Percentiles rank a stretch among this genome's conserved stretches.
Evolutionary conservation across 30 jellyfish, hydroid and myxozoan genomes (phyloP).

Genomic region (Turritopsis dohrnii): DNA sequence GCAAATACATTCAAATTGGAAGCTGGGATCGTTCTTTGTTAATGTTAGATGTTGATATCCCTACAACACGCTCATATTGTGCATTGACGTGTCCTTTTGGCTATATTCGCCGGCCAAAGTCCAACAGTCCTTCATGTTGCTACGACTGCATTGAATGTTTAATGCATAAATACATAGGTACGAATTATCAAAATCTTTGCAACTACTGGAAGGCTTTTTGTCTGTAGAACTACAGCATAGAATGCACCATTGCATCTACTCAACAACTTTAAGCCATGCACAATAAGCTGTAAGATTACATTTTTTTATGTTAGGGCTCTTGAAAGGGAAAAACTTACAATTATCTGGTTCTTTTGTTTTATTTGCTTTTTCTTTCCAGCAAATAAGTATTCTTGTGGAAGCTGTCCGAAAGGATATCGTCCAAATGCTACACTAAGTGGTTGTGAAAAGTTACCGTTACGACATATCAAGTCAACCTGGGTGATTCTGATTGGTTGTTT

Average conservation of each 20-base stretch:
- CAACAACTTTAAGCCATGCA: too few species aligned
- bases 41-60: neutral
- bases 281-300: too few species aligned
- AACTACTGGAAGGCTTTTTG: too few species aligned
- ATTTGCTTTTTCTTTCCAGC: neutral
- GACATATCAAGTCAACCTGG: conserved; percentile 45
- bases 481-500: conserved; percentile 47
- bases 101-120: conserved; percentile 18
- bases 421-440: conserved; percentile 53
- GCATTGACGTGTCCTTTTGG: conserved; percentile 35
- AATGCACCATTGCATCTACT: too few species aligned
- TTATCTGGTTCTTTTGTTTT: too few species aligned
- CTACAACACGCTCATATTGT: conserved; percentile 36
- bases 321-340: neutral
- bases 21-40: conserved; percentile 30
- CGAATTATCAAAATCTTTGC: too few species aligned
- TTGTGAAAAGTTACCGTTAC: conserved; percentile 48
- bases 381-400: conserved; percentile 21
- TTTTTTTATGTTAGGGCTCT: neutral
- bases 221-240: too few species aligned
- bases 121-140: conserved; percentile 46
- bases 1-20: conserved; percentile 39
- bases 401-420: conserved; percentile 30
- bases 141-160: conserved; percentile 46
- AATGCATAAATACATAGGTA: conserved; percentile 40